Conservation (phyloP, 2,113 vertebrate genomes). For the Nothoprocta pentlandii region DNA sequence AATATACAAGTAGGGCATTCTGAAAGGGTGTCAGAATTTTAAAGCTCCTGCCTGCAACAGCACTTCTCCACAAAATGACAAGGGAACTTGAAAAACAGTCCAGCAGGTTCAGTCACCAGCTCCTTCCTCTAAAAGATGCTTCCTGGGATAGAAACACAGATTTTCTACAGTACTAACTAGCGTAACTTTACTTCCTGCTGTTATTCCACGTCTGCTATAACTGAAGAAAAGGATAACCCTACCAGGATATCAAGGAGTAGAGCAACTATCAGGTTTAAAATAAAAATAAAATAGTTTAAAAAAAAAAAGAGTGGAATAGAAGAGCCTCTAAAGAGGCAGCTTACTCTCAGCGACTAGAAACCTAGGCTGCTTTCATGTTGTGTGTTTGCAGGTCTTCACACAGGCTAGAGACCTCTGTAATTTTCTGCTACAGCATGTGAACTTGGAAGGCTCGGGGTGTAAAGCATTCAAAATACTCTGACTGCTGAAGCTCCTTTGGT, state of each 20-base stretch:
- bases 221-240: not conserved
- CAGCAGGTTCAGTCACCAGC: slow-evolving; percentile 1
- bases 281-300: not conserved
- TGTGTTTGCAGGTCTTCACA: not conserved
- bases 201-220: not conserved
- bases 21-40: not conserved
- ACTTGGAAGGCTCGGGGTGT: not conserved
- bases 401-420: slow-evolving; percentile 9
- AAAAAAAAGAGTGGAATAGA: not conserved
- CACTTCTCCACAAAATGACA: not conserved
- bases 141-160: slow-evolving; percentile 7
- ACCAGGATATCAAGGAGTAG: not conserved
- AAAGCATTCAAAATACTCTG: slow-evolving; percentile 27
- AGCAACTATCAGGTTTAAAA: not conserved
- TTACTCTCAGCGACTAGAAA: not conserved
- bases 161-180: not conserved
- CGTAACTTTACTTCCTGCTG: slow-evolving; percentile 15
- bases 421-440: not conserved
- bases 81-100: not conserved
- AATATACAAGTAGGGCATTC: not conserved
- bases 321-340: not conserved
- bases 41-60: not conserved
- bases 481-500: slow-evolving; percentile 36
- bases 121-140: not conserved
- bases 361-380: not conserved